Evolutionary conservation across 2,797 vertebrate genomes (phyloP), one percentile per base, ranked within the genome.

Genomic region (Clarias fuscus): DNA sequence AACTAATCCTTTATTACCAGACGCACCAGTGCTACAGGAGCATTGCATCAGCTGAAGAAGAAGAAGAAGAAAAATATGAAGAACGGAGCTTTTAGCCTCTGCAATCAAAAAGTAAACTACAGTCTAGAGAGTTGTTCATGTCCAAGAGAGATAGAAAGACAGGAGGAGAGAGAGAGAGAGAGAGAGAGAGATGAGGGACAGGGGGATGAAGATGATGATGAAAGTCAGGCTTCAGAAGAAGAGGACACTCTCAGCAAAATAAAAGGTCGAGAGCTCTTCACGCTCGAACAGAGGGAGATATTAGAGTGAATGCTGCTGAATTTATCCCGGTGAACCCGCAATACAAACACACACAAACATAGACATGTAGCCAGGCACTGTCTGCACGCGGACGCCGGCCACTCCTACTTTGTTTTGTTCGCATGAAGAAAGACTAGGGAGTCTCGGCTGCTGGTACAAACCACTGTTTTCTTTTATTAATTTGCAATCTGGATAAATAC

Each of bases 181-280:
- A 87, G 79, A 72, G 62, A 24, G 62, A 75, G 53, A 83, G 72
- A 86, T 10, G 71, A 84, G 85, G 81, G 86, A 85, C 87, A 88
- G 64, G 82, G 56, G 86, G 58, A 78, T 61, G 53, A 65, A 24
- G 53, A 83, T 53, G 72, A 85, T 85, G 88, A 90, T 88, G 83
- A 89, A 88, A 90, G 85, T 58, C 27, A 84, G 72, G 70, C 80
- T 85, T 75, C 68, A 83, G 79, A 86, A 76, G 79, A 86, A 77
- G 85, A 86, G 82, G 61, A 87, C 62, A 81, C 87, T 84, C 87
- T 70, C 67, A 84, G 87, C 70, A 86, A 82, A 86, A 84, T 75
- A 86, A 88, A 88, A 85, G 85, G 89, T 91, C 85, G 87, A 91
- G 88, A 65, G 83, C 84, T 73, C 85, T 90, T 90, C 53, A 87